These are phyloP conservation scores for Oncorhynchus tshawytscha DNA, from an alignment of 2,113 vertebrate genomes.

Conservation along the genomic window DNA sequence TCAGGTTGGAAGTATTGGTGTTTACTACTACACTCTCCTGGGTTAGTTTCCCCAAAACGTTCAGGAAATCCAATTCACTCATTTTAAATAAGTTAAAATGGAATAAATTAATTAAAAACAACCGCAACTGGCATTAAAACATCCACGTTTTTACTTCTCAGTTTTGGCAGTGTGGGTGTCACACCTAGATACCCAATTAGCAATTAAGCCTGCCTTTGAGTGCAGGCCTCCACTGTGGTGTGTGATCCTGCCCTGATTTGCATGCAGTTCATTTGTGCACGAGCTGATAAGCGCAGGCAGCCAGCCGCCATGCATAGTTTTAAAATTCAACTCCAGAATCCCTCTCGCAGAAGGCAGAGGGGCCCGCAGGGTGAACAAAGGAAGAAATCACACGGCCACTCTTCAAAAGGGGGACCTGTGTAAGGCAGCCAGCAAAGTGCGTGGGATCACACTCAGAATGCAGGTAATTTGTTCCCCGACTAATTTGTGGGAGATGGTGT, in stretches of 20 bases:
- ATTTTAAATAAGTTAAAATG: slow-evolving; percentile 61
- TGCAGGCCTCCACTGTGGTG: slow-evolving; percentile 71
- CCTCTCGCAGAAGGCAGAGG: slow-evolving; percentile 74
- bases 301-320: slow-evolving; percentile 77
- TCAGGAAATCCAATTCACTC: slow-evolving; percentile 57
- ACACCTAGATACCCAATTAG: slow-evolving; percentile 78
- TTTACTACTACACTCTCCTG: slow-evolving; percentile 41
- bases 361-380: slow-evolving; percentile 58
- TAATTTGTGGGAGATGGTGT: slow-evolving; percentile 70
- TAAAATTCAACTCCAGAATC: slow-evolving; percentile 76
- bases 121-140: slow-evolving; percentile 72
- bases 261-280: slow-evolving; percentile 74
- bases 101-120: slow-evolving; percentile 74
- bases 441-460: slow-evolving; percentile 75
- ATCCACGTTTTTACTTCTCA: slow-evolving; percentile 60
- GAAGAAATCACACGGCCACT: slow-evolving; percentile 75
- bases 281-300: slow-evolving; percentile 78
- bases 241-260: slow-evolving; percentile 76
- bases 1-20: too few relatives aligned
- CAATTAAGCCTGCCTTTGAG: slow-evolving; percentile 81
- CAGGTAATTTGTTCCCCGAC: slow-evolving; percentile 78
- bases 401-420: slow-evolving; percentile 79
- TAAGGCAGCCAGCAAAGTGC: slow-evolving; percentile 74
- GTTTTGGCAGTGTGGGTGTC: slow-evolving; percentile 70
- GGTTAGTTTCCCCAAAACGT: slow-evolving; percentile 23